Base-by-base conservation (phyloP, 2,113 vertebrate species). In the Syngnathus scovelli region DNA sequence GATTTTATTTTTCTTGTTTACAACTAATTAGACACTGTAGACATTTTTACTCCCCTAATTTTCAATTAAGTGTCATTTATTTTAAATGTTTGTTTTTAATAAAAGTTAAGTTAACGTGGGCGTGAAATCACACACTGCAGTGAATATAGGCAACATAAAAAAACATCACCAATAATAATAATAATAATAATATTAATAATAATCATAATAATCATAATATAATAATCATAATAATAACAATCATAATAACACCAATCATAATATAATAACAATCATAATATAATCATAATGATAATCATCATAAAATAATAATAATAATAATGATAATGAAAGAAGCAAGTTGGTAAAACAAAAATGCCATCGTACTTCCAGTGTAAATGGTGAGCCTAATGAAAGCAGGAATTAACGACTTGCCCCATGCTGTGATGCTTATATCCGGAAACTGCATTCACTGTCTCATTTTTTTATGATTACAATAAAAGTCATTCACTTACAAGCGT, bases 391-490 rank as follows among this genome's bases (percentile, higher is more conserved):
- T 58, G 55, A 58, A 58, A 36, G 55, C 59, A 61, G 37, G 37
- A 61, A 61, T 39, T 19, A 61, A 61, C 19, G 59, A 61, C 37
- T 39, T 39, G 27, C 12, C 59, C 19, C 59, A 19, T 61, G 59
- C 59, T 61, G 59, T 61, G 59, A 39, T 10, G 33, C 49, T 52
- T n/a, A 52, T 52, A 21, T 15, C 27, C 2, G 27, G 23, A 56
- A 56, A 56, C 3, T 61, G 19, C 59, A 58, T 58, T 39, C 18
- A 61, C 37, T n/a, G 59, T 61, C 59, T 58, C 27, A 2, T 58
- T 58, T 61, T 61, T 61, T 61, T 39, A 61, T 61, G 16, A 39
- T 39, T 61, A 6, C 59, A 61, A 41, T 38, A n/a, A n/a, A 61
- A 61, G 59, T 39, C 59, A 41, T 39, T 61, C 59, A 61, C 37